Conservation (phyloP, 2,113 vertebrate genomes). For the Harpagus bidentatus region DNA sequence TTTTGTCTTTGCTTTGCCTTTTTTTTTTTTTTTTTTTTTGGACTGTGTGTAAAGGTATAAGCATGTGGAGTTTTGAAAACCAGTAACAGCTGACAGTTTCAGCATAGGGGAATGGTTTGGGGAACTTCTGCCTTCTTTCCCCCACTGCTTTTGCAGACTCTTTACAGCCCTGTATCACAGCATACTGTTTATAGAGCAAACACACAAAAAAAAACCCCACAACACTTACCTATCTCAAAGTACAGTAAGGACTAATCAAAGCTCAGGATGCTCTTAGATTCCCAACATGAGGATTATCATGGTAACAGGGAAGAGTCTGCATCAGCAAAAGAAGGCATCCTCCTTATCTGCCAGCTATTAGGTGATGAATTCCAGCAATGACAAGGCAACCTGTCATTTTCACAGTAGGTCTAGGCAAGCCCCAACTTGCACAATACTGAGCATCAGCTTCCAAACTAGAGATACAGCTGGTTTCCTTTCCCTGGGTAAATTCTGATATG, state of each 20-base stretch:
- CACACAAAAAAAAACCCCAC: neutral
- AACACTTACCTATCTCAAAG: neutral
- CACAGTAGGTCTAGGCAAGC: neutral
- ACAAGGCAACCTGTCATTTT: neutral
- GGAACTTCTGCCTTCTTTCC: neutral
- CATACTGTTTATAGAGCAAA: neutral
- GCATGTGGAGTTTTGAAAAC: neutral
- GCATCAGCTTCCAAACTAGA: neutral
- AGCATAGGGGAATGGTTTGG: neutral
- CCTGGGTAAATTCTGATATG: neutral
- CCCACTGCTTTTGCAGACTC: neutral
- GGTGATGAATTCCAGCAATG: neutral
- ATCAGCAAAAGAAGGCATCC: neutral
- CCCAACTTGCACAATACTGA: neutral
- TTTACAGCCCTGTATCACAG: neutral
- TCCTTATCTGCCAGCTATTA: neutral
- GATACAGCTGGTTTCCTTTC: neutral
- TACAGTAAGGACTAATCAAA: neutral
- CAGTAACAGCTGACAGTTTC: neutral
- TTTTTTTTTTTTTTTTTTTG: neutral
- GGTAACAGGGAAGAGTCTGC: neutral
- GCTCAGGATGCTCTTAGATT: neutral
- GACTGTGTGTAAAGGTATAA: neutral
- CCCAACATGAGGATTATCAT: neutral
- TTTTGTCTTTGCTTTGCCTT: neutral